Percentiles rank a stretch among this genome's conserved stretches.
phyloP scores from a whole-genome alignment of 1,140 invertebrate genomes.

The Dendroctonus ponderosae region DNA sequence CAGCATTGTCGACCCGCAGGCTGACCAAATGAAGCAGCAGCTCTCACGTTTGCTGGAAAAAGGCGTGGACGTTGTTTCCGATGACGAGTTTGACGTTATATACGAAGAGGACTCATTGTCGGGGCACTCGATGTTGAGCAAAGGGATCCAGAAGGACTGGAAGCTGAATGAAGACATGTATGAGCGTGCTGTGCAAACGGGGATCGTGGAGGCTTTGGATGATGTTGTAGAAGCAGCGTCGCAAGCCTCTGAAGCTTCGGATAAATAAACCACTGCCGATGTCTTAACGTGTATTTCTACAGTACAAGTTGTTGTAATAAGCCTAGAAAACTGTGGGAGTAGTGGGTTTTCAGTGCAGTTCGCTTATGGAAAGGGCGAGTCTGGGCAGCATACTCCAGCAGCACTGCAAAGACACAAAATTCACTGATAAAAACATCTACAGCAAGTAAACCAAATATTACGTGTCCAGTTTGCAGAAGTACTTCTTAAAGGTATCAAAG shows the following conservation, averaged over 20 bases:
- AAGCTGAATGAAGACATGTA: background rate
- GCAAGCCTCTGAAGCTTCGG: no score
- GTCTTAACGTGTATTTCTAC: no score
- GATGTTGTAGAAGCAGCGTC: no score
- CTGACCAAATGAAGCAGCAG: background rate
- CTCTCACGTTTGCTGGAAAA: background rate
- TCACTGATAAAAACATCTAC: no score
- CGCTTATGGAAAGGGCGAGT: no score
- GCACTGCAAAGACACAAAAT: no score
- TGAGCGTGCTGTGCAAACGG: background rate
- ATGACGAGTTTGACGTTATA: background rate
- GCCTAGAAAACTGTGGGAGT: no score
- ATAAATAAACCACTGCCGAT: no score
- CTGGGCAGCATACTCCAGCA: no score
- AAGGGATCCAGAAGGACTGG: background rate
- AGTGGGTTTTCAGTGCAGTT: no score
- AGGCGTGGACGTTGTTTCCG: background rate
- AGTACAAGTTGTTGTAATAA: no score
- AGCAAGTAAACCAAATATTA: no score
- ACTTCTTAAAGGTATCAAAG: conserved; percentile 33
- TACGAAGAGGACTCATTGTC: background rate
- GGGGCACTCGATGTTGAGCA: background rate
- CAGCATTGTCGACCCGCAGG: background rate
- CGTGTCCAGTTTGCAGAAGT: conserved; percentile 33
- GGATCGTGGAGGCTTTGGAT: background rate